Evolutionary conservation across 2,113 vertebrate species (phyloP).

Genomic region (Dipodomys stephensi): DNA sequence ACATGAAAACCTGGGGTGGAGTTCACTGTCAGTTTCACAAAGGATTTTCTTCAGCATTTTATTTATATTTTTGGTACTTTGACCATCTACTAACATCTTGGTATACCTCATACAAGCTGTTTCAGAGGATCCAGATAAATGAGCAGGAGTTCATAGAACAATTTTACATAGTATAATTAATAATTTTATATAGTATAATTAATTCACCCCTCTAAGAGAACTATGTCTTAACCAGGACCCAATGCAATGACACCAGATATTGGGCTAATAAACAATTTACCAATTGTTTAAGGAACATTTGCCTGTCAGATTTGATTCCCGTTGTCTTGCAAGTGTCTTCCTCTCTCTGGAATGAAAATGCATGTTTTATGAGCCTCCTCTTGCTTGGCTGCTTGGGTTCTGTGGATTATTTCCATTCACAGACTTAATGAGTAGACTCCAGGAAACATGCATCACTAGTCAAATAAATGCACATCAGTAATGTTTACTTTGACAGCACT

Average conservation of each 20-base stretch:
- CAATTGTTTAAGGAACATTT: constrained; percentile 46
- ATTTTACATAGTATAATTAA: not conserved
- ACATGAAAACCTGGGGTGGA: not conserved
- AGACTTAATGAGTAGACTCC: not conserved
- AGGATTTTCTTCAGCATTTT: not conserved
- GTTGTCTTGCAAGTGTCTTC: not conserved
- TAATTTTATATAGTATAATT: not conserved
- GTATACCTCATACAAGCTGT: not conserved
- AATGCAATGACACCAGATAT: not conserved
- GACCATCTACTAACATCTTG: not conserved
- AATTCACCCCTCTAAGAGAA: not conserved
- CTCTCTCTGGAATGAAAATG: not conserved
- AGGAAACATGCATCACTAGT: constrained; percentile 22
- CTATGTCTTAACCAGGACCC: not conserved
- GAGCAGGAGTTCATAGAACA: not conserved
- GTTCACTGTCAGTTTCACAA: not conserved
- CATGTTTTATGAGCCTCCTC: not conserved
- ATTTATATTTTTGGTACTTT: not conserved
- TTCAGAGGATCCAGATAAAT: no score
- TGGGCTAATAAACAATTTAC: constrained; percentile 38
- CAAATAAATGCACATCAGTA: constrained; percentile 28
- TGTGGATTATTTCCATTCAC: constrained; percentile 6
- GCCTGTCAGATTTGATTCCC: constrained; percentile 1
- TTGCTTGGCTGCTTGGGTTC: not conserved
- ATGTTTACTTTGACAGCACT: constrained; percentile 11